Evolutionary conservation across 2,888 invertebrate genomes (phyloP).

Genomic region (Synergus japonicus): DNA sequence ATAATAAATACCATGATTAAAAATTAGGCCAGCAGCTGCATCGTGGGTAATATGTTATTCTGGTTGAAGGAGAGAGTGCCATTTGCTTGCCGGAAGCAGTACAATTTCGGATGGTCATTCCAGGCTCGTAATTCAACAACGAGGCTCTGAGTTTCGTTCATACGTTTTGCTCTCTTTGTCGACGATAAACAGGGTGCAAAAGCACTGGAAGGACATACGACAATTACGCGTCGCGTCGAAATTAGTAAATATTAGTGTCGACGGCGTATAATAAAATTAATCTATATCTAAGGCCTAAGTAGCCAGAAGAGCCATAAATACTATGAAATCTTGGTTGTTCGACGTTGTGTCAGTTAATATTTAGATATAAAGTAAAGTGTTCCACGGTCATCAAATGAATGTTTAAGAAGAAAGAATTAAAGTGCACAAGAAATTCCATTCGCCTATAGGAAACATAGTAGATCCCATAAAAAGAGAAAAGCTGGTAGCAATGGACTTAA

Average conservation of each 20-base stretch:
- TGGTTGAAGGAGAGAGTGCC: slow-evolving; percentile 27
- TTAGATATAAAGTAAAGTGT: background rate
- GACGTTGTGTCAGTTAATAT: slow-evolving; percentile 2
- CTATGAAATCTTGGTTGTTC: background rate
- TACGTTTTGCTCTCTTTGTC: background rate
- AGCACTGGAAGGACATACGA: slow-evolving; percentile 10
- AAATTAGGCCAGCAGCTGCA: slow-evolving; percentile 24
- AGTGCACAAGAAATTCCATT: too few relatives aligned
- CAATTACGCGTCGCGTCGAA: slow-evolving; percentile 20
- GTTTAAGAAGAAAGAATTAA: too few relatives aligned
- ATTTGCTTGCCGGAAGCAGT: slow-evolving; percentile 31
- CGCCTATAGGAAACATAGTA: background rate
- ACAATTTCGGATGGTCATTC: slow-evolving; percentile 20
- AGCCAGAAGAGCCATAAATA: slow-evolving; percentile 18
- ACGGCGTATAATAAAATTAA: slow-evolving; percentile 22
- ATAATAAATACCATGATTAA: background rate
- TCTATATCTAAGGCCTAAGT: slow-evolving; percentile 3
- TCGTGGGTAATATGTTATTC: slow-evolving; percentile 9
- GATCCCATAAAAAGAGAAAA: slow-evolving; percentile 8
- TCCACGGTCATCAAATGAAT: background rate
- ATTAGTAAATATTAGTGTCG: slow-evolving; percentile 37
- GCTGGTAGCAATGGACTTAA: too few relatives aligned
- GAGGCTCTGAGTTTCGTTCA: background rate
- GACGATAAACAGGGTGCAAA: slow-evolving; percentile 10
- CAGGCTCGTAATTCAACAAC: slow-evolving; percentile 24